Evolutionary conservation across 1,140 invertebrate genomes (phyloP).

Genomic region (Arctopsyche grandis): DNA sequence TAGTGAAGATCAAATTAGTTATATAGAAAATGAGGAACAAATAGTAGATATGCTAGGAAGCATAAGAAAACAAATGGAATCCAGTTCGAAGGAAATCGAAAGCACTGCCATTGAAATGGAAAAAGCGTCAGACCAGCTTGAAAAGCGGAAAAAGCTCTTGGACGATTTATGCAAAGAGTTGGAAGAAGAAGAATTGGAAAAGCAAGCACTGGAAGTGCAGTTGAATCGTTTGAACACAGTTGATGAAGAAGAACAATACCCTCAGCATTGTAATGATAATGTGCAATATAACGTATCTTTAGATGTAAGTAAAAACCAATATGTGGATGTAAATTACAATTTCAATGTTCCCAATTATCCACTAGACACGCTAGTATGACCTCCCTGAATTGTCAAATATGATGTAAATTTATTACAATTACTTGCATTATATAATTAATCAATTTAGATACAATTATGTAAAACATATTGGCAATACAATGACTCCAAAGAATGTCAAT

Average conservation of each 20-base stretch:
- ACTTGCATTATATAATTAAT: neutral
- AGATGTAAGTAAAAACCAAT: slow-evolving; percentile 51
- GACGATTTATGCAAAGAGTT: slow-evolving; percentile 73
- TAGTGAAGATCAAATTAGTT: slow-evolving; percentile 68
- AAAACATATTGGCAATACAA: neutral
- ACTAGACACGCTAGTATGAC: slow-evolving; percentile 65
- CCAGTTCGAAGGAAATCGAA: slow-evolving; percentile 64
- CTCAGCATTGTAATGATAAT: slow-evolving; percentile 39
- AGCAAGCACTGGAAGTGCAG: slow-evolving; percentile 61
- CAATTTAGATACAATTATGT: neutral
- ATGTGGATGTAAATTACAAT: slow-evolving; percentile 50
- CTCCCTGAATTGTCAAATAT: neutral
- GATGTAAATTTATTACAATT: slow-evolving; percentile 43
- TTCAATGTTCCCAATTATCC: slow-evolving; percentile 58
- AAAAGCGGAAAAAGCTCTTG: slow-evolving; percentile 70
- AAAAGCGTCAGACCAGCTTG: slow-evolving; percentile 71
- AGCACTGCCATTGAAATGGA: slow-evolving; percentile 73
- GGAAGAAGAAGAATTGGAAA: slow-evolving; percentile 71
- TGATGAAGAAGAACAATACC: slow-evolving; percentile 30
- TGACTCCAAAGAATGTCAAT: slow-evolving; percentile 23
- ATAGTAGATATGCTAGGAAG: slow-evolving; percentile 63
- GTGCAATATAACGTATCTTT: slow-evolving; percentile 46
- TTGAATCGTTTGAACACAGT: slow-evolving; percentile 58
- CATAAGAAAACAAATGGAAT: slow-evolving; percentile 60
- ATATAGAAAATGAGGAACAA: slow-evolving; percentile 66